These are phyloP conservation scores for Drosophila nebulosa DNA, from an alignment of 1,140 invertebrate genomes.

Conservation along the genomic window DNA sequence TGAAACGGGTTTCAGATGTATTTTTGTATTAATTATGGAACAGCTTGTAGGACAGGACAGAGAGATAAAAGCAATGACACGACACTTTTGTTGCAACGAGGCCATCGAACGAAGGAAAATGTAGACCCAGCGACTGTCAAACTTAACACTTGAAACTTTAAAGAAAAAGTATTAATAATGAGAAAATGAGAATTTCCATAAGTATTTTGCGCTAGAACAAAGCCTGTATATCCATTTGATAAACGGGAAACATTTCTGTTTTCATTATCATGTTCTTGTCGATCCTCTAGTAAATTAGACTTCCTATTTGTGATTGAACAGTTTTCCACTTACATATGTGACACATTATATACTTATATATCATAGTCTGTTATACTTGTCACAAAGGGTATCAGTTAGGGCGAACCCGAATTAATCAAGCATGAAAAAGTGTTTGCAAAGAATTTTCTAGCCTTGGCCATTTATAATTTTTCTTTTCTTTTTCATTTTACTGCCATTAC, in stretches of 20 bases:
- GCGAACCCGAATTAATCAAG: constrained; percentile 67
- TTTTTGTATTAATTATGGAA: neutral
- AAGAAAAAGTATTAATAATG: constrained; percentile 21
- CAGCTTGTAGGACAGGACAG: constrained; percentile 14
- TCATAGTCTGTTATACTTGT: neutral
- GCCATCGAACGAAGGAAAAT: neutral
- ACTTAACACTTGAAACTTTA: constrained; percentile 66
- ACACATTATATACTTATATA: too few relatives aligned
- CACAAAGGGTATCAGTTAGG: neutral
- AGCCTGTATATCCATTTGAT: neutral
- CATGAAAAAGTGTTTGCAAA: constrained; percentile 68
- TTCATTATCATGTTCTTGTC: too few relatives aligned
- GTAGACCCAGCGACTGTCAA: constrained; percentile 62
- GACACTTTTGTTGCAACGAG: constrained; percentile 28
- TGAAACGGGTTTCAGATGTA: neutral
- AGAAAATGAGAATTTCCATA: constrained; percentile 2
- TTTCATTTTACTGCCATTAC: constrained; percentile 9
- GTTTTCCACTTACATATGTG: too few relatives aligned
- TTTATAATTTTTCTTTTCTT: constrained; percentile 51
- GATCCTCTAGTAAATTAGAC: too few relatives aligned
- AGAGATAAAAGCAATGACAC: constrained; percentile 6
- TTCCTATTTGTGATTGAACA: too few relatives aligned
- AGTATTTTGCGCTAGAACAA: neutral
- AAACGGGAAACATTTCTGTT: neutral
- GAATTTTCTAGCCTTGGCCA: constrained; percentile 61